Conservation (phyloP, 2,797 vertebrate species). For the Okamejei kenojei region DNA sequence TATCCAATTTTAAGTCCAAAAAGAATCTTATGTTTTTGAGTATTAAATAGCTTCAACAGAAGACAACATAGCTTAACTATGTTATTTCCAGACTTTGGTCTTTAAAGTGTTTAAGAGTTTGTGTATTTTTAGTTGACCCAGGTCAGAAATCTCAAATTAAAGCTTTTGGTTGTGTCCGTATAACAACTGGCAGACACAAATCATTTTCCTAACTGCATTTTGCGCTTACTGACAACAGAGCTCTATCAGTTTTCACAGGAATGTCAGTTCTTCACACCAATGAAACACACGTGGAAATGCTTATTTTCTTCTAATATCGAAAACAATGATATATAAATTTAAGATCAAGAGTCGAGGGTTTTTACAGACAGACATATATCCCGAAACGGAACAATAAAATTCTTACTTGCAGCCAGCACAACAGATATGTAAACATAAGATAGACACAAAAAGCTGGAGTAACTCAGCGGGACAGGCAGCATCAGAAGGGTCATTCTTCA, state of each 20-base stretch:
- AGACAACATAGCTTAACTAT: neutral
- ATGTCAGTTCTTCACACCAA: neutral
- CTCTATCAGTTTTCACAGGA: neutral
- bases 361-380: no score
- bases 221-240: neutral
- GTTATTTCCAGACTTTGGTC: neutral
- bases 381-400: no score
- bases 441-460: no score
- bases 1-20: neutral
- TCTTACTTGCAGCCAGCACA: no score
- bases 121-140: constrained; percentile 5
- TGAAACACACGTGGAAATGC: neutral
- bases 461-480: no score
- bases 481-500: no score
- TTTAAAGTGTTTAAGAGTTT: constrained; percentile 9
- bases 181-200: neutral
- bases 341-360: no score
- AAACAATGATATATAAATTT: neutral
- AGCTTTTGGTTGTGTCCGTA: neutral
- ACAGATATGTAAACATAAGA: no score
- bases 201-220: neutral
- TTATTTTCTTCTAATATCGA: neutral
- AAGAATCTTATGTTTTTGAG: neutral
- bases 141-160: neutral
- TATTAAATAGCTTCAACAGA: neutral